A percentile compares a stretch with the other conserved stretches of the same genome.
Conservation (phyloP, 1,140 invertebrate species). For the Cryptotermes secundus region DNA sequence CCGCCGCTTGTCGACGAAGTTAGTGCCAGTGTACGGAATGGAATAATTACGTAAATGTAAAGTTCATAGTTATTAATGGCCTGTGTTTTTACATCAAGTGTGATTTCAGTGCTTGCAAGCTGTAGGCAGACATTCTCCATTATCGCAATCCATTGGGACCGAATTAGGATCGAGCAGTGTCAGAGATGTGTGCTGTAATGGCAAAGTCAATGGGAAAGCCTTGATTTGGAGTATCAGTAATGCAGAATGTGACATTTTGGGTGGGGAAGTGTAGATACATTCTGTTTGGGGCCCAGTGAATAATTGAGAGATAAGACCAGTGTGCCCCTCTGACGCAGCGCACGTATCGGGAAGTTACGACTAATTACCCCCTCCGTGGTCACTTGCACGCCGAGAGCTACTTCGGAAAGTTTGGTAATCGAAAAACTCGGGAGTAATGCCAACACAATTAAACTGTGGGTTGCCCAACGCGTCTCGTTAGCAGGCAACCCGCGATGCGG, state of each 20-base stretch:
- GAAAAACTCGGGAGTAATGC: neutral
- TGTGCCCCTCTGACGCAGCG: neutral
- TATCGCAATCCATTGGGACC: too few relatives aligned
- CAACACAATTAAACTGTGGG: neutral
- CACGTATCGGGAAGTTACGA: neutral
- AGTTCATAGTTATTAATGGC: too few relatives aligned
- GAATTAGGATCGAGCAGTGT: too few relatives aligned
- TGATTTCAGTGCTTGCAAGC: too few relatives aligned
- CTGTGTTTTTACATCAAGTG: too few relatives aligned
- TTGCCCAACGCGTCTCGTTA: neutral
- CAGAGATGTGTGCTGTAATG: neutral
- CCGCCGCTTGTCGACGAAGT: too few relatives aligned
- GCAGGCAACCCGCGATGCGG: neutral
- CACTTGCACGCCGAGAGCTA: neutral
- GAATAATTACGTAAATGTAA: too few relatives aligned
- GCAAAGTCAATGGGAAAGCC: neutral
- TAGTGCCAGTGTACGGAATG: too few relatives aligned
- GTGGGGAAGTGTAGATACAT: neutral
- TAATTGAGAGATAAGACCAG: neutral
- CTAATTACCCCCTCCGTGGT: neutral
- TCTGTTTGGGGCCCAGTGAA: neutral
- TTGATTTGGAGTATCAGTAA: neutral
- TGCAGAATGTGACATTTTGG: neutral
- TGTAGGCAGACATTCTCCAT: too few relatives aligned
- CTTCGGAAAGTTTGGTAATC: neutral